phyloP scores from a whole-genome alignment of 2,888 invertebrate genomes.

The Micoletzkya japonica region DNA sequence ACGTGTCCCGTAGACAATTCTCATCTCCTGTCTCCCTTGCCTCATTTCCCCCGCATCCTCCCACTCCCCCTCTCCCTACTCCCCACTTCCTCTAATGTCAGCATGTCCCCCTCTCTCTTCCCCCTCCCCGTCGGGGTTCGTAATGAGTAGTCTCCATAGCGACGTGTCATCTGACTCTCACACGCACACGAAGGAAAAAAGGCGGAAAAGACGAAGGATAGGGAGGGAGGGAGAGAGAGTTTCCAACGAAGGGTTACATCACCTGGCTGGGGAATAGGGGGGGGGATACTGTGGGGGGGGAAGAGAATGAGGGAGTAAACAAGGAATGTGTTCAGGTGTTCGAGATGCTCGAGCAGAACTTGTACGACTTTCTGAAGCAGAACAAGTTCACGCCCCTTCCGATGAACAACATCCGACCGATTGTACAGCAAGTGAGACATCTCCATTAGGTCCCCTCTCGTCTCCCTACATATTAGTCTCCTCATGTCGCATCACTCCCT shows the following conservation, averaged over 20 bases:
- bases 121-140: background rate
- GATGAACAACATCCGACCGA: constrained; percentile 95
- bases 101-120: background rate
- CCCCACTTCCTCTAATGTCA: background rate
- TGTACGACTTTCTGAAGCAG: constrained; percentile 99
- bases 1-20: background rate
- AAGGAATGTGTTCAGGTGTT: constrained; percentile 48
- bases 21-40: background rate
- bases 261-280: background rate
- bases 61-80: background rate
- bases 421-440: constrained; percentile 89
- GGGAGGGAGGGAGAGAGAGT: background rate
- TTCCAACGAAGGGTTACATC: background rate
- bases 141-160: background rate
- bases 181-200: no score
- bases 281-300: background rate
- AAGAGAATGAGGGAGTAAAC: background rate
- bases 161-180: no score
- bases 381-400: constrained; percentile 99
- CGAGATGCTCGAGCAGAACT: constrained; percentile 99
- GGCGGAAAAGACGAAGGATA: background rate
- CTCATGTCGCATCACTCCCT: no score
- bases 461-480: no score
- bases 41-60: background rate
- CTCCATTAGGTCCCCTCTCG: no score